Base-by-base conservation (phyloP, 2,113 vertebrate genomes). In the Pithys albifrons region DNA sequence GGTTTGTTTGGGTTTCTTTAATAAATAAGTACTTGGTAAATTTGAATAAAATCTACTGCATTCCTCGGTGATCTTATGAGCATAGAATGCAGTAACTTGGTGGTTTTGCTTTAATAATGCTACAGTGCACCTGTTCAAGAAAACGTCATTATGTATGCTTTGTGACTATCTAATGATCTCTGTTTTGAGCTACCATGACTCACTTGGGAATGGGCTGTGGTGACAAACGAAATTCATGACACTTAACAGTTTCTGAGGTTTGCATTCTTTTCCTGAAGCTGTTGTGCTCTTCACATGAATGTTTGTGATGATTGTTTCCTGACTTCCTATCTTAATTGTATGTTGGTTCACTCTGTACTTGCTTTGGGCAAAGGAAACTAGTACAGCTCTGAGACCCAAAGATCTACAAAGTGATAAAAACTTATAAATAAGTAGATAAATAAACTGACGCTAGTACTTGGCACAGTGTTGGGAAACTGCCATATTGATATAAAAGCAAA, bases 141-240 rank as follows among this genome's bases (percentile, higher is more conserved):
- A 58, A 59, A 66, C 46, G 70, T 80, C 14, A 35, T 92, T 90
- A 59, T 84, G 27, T 72, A 45, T 45, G 65, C 81, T 78, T 78
- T 91, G 73, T 78, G 70, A 49, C 61, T 85, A 19, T 75, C 61
- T 65, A 85, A 87, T 89, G 61, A 66, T 91, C 86, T 67, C 41
- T 81, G 84, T 72, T 95, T 87, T 95, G 84, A 71, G 52, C 92
- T 91, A n/a, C 31, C 7, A 3, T 96, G 96, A 85, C 70, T 89
- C 91, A 92, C 65, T 49, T 85, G 62, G 66, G 94, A 62, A 87
- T 85, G 54, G 93, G 48, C 73, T 76, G 41, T 46, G 77, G 72
- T 95, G 89, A 54, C 84, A 89, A 91, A 72, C 39, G 11, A 19
- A 74, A 76, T 54, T 89, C 57, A 57, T 78, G 83, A 58, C 58